These are phyloP conservation scores for Catharus bicknelli DNA, from an alignment of 2,113 vertebrate genomes.

Conservation along the genomic window DNA sequence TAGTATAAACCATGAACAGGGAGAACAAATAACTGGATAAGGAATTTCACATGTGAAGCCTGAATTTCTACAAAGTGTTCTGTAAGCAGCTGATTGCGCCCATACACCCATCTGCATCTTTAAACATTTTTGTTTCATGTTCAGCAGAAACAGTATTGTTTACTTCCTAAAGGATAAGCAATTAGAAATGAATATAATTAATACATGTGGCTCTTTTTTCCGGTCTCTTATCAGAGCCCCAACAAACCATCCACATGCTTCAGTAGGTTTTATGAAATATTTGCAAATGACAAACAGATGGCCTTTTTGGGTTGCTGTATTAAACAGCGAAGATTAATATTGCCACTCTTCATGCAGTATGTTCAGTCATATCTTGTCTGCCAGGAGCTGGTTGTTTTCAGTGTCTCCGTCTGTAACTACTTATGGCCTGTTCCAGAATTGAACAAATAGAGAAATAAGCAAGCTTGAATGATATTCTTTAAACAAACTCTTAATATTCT, in stretches of 20 bases:
- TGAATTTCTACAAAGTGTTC: neutral
- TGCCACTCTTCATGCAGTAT: neutral
- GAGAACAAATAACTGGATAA: neutral
- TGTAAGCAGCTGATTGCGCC: conserved; percentile 1
- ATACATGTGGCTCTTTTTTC: neutral
- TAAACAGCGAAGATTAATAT: conserved; percentile 34
- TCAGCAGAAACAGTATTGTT: conserved; percentile 32
- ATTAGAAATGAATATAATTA: conserved; percentile 28
- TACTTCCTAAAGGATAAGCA: conserved; percentile 47
- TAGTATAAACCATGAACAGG: neutral
- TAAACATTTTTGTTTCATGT: conserved; percentile 14
- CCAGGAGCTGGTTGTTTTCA: conserved; percentile 41
- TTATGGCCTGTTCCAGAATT: neutral
- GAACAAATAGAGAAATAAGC: conserved; percentile 17
- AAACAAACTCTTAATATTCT: neutral
- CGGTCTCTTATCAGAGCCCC: neutral
- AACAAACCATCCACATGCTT: conserved; percentile 23
- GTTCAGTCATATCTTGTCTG: conserved; percentile 31
- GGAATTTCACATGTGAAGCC: neutral
- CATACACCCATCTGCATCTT: conserved; percentile 43
- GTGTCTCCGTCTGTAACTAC: conserved; percentile 29
- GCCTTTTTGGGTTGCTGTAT: conserved; percentile 41
- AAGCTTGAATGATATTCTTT: neutral
- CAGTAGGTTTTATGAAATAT: conserved; percentile 41
- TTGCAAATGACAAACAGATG: conserved; percentile 55